phyloP scores from a whole-genome alignment of 2,888 invertebrate genomes.

The Cantharis nigra region DNA sequence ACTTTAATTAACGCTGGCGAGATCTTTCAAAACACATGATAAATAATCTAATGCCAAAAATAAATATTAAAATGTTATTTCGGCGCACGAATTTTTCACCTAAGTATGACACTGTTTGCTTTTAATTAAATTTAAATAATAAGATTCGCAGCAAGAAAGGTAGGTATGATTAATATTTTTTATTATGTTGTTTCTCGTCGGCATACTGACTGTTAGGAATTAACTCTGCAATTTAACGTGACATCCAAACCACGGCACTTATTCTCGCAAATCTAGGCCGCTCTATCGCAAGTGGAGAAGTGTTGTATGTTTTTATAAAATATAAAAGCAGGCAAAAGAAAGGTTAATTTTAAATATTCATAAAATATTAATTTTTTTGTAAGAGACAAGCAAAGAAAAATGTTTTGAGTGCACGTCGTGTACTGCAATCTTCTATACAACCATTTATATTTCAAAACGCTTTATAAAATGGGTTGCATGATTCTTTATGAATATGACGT shows the following conservation, averaged over 20 bases:
- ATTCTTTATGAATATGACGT: constrained; percentile 35
- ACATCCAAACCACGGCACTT: too few species aligned
- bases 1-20: constrained; percentile 25
- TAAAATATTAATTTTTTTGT: neutral
- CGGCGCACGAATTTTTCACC: constrained; percentile 13
- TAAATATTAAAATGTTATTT: constrained; percentile 24
- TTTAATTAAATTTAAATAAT: constrained; percentile 26
- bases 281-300: neutral
- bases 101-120: constrained; percentile 13
- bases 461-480: constrained; percentile 19
- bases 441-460: constrained; percentile 17
- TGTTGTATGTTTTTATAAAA: too few species aligned
- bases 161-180: neutral
- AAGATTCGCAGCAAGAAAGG: neutral
- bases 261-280: neutral
- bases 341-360: neutral
- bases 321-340: neutral
- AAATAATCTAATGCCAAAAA: constrained; percentile 30
- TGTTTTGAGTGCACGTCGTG: neutral
- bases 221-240: too few species aligned
- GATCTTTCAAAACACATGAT: constrained; percentile 16
- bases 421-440: constrained; percentile 1
- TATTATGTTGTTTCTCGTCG: neutral
- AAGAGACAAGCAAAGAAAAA: neutral
- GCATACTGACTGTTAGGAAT: neutral